These are phyloP conservation scores for Heliocidaris erythrogramma DNA, from an alignment of 35 echinoderm and acorn worm species.

Conservation along the genomic window DNA sequence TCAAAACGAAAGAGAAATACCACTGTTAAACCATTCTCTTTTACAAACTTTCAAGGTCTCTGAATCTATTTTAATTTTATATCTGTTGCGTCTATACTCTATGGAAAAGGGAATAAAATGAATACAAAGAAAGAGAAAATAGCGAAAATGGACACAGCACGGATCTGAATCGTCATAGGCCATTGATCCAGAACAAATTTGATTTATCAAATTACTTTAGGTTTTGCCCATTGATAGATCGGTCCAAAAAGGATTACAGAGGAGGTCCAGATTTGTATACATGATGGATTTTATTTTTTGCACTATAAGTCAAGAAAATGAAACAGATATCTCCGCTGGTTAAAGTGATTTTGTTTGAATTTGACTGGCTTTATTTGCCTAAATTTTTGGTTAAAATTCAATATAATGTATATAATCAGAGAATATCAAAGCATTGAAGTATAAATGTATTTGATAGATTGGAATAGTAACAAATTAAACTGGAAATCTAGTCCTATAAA, in stretches of 20 bases:
- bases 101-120: not conserved
- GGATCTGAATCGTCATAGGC: not conserved
- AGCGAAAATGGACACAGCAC: not conserved
- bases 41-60: not conserved
- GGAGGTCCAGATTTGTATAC: not conserved
- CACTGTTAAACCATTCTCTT: not conserved
- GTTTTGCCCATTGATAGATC: not conserved
- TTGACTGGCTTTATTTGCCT: not conserved
- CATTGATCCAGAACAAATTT: slow-evolving; percentile 17
- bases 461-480: not conserved
- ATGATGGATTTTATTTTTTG: not conserved
- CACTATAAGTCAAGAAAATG: not conserved
- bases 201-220: slow-evolving; percentile 9
- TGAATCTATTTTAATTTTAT: not conserved
- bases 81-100: not conserved
- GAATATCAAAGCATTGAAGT: not conserved
- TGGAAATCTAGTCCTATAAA: too few species aligned
- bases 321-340: not conserved
- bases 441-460: not conserved
- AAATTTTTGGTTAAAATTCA: not conserved
- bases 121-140: slow-evolving; percentile 3
- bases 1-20: slow-evolving; percentile 2
- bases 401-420: too few species aligned
- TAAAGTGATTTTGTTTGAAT: not conserved
- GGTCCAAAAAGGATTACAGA: not conserved